Base-by-base conservation (phyloP, 2,797 vertebrate genomes). In the Epinephelus coioides region DNA sequence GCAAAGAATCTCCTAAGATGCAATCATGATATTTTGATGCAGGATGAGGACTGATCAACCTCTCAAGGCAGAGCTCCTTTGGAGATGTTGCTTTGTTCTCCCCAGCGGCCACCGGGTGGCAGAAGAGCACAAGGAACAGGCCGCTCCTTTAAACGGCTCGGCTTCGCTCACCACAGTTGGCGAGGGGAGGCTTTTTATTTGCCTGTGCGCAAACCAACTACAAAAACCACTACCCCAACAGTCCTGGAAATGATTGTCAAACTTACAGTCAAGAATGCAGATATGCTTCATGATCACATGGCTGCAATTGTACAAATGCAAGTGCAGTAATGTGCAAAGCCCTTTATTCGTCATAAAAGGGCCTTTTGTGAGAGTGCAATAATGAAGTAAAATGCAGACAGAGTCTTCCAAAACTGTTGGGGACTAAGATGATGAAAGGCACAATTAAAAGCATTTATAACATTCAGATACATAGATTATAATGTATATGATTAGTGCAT, bases 111-210 rank as follows among this genome's bases (percentile, higher is more conserved):
- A 95, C 95, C 89, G 87, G 96, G 95, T 95, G 96, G 95, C 95
- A 95, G 90, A 95, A 95, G 93, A 95, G 94, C 80, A 95, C 94
- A 95, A 91, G 94, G 89, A 94, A 95, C 93, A 79, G 75, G 34
- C 4, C 21, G 30, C 47, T 69, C 74, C 76, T 90, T 88, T 70
- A 77, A 86, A 73, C 15, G 3, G 62, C 77, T 49, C 74, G 18
- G 69, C 76, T 88, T 83, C 65, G 47, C 60, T 83, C 67, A 70
- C 71, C 73, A 78, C 66, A 89, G 85, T 84, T 18, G 9, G 67
- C 10, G 6, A 74, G 40, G 23, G 69, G 53, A 77, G 75, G 73
- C 57, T 86, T 83, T 34, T 34, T 83, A 21, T 57, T 50, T 78
- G 63, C 80, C 69, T 79, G 68, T 57, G 60, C 69, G 54, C 46